phyloP scores from a whole-genome alignment of 2,888 invertebrate species.

The Xestoiulus laeticollis region DNA sequence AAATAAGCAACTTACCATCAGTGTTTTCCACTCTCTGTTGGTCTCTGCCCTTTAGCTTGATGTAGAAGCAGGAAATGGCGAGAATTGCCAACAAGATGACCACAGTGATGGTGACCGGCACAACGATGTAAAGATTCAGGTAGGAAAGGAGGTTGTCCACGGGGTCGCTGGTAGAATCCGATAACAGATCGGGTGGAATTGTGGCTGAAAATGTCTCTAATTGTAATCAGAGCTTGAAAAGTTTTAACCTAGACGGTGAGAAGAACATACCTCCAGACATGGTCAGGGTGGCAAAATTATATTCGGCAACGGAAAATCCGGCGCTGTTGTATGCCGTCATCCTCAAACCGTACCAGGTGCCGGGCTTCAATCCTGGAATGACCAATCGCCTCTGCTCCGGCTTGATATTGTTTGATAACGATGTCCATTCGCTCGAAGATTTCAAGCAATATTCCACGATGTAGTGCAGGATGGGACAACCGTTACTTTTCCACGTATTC shows the following conservation, averaged over 20 bases:
- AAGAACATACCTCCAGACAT: conserved; percentile 61
- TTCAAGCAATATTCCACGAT: conserved; percentile 57
- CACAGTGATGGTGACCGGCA: conserved; percentile 44
- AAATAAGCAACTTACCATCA: too few relatives aligned
- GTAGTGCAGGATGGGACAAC: conserved; percentile 63
- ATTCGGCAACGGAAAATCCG: conserved; percentile 63
- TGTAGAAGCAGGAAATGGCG: conserved; percentile 46
- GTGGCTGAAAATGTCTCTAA: conserved; percentile 50
- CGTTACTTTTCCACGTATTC: conserved; percentile 62
- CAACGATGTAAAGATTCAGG: conserved; percentile 51
- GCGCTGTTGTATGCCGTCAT: conserved; percentile 65
- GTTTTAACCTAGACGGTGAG: too few relatives aligned
- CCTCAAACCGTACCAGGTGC: conserved; percentile 63
- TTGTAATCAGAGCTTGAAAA: not conserved
- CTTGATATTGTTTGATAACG: conserved; percentile 56
- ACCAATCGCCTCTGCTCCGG: conserved; percentile 57
- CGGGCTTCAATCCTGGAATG: conserved; percentile 61
- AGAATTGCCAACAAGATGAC: conserved; percentile 49
- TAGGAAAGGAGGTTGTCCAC: conserved; percentile 38
- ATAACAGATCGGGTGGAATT: conserved; percentile 43
- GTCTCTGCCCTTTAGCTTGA: conserved; percentile 42
- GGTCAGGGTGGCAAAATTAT: conserved; percentile 63
- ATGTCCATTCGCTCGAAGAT: conserved; percentile 56
- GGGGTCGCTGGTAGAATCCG: not conserved
- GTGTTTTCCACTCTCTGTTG: not conserved